These are phyloP conservation scores for Microtus oregoni DNA, from an alignment of 2,113 vertebrate species.

Conservation along the genomic window DNA sequence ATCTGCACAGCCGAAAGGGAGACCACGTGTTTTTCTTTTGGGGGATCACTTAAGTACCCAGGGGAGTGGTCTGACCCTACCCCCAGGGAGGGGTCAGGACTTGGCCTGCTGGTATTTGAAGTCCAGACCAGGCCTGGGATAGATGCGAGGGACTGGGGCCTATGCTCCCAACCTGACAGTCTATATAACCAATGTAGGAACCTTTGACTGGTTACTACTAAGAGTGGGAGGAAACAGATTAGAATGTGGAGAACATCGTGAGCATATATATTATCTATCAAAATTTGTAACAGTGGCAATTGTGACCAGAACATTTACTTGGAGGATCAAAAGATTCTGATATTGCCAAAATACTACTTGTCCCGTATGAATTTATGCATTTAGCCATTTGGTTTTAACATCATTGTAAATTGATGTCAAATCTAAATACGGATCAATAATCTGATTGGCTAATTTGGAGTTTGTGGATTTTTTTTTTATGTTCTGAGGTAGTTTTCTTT, in stretches of 20 bases:
- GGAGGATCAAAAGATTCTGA: conserved; percentile 14
- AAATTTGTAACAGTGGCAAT: background rate
- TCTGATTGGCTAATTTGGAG: background rate
- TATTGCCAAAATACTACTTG: conserved; percentile 23
- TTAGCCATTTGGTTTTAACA: conserved; percentile 17
- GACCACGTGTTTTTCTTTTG: too few relatives aligned
- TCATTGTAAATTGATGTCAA: background rate
- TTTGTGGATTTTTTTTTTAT: conserved; percentile 8
- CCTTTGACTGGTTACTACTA: conserved; percentile 40
- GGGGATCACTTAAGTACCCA: too few relatives aligned
- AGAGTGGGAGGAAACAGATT: conserved; percentile 22
- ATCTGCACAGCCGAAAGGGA: too few relatives aligned
- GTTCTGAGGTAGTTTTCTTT: conserved; percentile 52
- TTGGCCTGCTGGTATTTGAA: too few relatives aligned
- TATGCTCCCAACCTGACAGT: too few relatives aligned
- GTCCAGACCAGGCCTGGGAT: too few relatives aligned
- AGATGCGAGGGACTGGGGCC: too few relatives aligned
- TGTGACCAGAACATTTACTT: conserved; percentile 24
- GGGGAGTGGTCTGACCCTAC: too few relatives aligned
- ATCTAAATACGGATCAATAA: conserved; percentile 12
- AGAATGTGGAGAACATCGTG: background rate
- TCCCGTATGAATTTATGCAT: conserved; percentile 16
- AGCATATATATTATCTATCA: background rate
- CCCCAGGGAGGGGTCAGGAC: too few relatives aligned
- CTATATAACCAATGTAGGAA: background rate